Percentiles rank a stretch among this genome's conserved stretches.
These are phyloP conservation scores for Thalassarche chlororhynchos DNA, from an alignment of 2,113 vertebrate genomes.

Conservation along the genomic window DNA sequence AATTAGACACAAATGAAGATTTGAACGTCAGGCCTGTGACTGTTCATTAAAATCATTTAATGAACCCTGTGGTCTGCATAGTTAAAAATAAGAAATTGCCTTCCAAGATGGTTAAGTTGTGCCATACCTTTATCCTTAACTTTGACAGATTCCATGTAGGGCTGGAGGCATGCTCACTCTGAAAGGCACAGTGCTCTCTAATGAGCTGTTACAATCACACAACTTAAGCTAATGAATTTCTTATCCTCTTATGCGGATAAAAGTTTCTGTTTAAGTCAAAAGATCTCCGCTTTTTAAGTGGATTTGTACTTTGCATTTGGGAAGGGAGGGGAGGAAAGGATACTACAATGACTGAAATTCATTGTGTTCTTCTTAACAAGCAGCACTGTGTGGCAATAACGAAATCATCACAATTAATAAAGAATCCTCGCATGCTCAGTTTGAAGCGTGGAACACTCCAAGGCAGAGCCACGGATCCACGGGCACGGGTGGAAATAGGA, in stretches of 20 bases:
- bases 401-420: not conserved
- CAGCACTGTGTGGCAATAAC: not conserved
- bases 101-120: conserved; percentile 4
- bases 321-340: not conserved
- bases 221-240: conserved; percentile 39
- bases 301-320: not conserved
- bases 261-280: conserved; percentile 36
- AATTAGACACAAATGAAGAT: not conserved
- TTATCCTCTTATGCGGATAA: conserved; percentile 40
- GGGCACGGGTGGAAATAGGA: not conserved
- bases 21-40: not conserved
- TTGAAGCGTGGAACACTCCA: not conserved
- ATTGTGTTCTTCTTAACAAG: not conserved
- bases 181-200: conserved; percentile 15
- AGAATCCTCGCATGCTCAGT: not conserved
- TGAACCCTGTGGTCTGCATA: conserved; percentile 2
- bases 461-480: not conserved
- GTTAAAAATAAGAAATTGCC: conserved; percentile 27
- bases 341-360: not conserved
- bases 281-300: conserved; percentile 8
- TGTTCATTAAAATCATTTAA: conserved; percentile 34
- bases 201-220: conserved; percentile 26
- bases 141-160: not conserved
- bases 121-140: conserved; percentile 28
- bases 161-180: not conserved